phyloP scores from a whole-genome alignment of 2,888 invertebrate species.

The Amiota communis region DNA sequence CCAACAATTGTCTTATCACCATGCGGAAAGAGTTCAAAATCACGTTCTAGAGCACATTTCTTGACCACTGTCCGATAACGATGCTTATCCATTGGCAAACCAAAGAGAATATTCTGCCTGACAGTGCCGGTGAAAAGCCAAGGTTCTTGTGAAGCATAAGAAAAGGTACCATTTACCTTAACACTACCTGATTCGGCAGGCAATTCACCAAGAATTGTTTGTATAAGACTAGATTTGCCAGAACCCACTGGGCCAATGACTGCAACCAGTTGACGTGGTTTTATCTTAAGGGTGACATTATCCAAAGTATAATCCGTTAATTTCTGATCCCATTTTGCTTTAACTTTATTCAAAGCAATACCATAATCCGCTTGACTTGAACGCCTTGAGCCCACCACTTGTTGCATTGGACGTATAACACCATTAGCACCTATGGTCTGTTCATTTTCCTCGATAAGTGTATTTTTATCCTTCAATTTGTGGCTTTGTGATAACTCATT shows the following conservation, averaged over 20 bases:
- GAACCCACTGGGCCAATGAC: conserved; percentile 83
- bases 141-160: conserved; percentile 88
- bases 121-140: conserved; percentile 86
- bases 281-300: conserved; percentile 78
- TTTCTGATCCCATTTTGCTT: conserved; percentile 80
- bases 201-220: conserved; percentile 76
- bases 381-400: conserved; percentile 35
- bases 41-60: conserved; percentile 75
- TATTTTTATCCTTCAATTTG: conserved; percentile 37
- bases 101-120: conserved; percentile 78
- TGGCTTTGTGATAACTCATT: conserved; percentile 42
- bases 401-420: conserved; percentile 38
- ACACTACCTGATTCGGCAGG: conserved; percentile 75
- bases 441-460: conserved; percentile 58
- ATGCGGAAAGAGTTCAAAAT: conserved; percentile 76
- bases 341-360: conserved; percentile 77
- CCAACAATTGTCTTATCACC: conserved; percentile 81
- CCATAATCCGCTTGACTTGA: conserved; percentile 69
- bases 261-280: conserved; percentile 79
- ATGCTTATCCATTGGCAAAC: conserved; percentile 76
- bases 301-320: conserved; percentile 79
- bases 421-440: conserved; percentile 52
- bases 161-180: conserved; percentile 77
- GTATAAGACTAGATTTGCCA: conserved; percentile 78
- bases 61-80: conserved; percentile 76